Percentiles rank a stretch among this genome's conserved stretches.
phyloP scores from a whole-genome alignment of 2,113 vertebrate genomes.

The Eudyptes chrysolophus region DNA sequence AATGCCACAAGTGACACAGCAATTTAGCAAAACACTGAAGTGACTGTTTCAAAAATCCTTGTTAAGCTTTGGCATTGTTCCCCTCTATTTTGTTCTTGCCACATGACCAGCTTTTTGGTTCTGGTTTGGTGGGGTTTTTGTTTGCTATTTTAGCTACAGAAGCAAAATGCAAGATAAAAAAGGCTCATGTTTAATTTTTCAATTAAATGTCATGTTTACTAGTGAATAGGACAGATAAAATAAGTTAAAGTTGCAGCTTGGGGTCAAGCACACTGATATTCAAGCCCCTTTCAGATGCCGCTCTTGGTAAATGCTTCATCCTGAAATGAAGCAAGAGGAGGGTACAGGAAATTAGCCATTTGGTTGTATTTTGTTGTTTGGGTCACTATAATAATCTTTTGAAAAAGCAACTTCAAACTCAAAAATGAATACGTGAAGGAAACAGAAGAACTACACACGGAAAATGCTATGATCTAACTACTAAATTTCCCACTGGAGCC shows the following conservation, averaged over 20 bases:
- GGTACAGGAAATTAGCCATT: not conserved
- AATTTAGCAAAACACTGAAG: constrained; percentile 60
- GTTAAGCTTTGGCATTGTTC: constrained; percentile 69
- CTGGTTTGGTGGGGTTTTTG: constrained; percentile 28
- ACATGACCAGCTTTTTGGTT: constrained; percentile 53
- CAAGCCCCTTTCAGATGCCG: not conserved
- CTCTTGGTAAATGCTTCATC: not conserved
- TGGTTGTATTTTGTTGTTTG: not conserved
- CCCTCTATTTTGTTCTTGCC: constrained; percentile 14
- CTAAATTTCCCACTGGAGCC: not conserved
- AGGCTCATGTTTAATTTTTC: not conserved
- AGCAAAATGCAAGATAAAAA: not conserved
- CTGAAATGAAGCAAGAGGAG: not conserved
- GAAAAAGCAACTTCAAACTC: not conserved
- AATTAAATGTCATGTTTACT: not conserved
- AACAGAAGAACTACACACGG: not conserved
- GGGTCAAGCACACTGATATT: not conserved
- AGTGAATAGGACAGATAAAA: not conserved
- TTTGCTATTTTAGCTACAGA: constrained; percentile 13
- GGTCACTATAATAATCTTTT: not conserved
- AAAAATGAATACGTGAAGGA: not conserved
- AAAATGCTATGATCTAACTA: not conserved
- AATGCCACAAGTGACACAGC: constrained; percentile 40
- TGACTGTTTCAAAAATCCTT: constrained; percentile 64
- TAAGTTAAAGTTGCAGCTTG: not conserved